A percentile compares a stretch with the other conserved stretches of the same genome.
Evolutionary conservation across 1,140 invertebrate genomes (phyloP).

Genomic region (Bombus superbus): DNA sequence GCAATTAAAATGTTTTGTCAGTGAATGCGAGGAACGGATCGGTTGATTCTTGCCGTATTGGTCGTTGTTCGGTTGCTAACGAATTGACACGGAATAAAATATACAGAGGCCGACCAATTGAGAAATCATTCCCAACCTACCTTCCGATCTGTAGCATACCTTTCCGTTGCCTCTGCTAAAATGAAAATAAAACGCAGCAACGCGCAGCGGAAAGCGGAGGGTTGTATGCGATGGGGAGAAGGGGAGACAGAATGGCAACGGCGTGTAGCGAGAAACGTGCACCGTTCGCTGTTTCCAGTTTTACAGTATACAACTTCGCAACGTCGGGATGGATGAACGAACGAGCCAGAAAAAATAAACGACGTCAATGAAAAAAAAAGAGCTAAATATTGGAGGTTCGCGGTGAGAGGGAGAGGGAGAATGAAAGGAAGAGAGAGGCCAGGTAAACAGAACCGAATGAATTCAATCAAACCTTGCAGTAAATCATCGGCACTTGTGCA

Average conservation of each 20-base stretch:
- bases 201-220: constrained; percentile 48
- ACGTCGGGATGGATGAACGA: constrained; percentile 59
- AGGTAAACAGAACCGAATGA: constrained; percentile 72
- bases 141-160: constrained; percentile 44
- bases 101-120: constrained; percentile 68
- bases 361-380: constrained; percentile 39
- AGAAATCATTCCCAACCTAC: constrained; percentile 69
- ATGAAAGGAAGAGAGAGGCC: constrained; percentile 15
- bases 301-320: constrained; percentile 66
- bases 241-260: constrained; percentile 21
- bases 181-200: constrained; percentile 69
- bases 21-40: neutral
- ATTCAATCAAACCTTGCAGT: constrained; percentile 79
- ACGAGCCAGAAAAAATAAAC: constrained; percentile 62
- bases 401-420: constrained; percentile 35
- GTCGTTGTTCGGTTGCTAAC: constrained; percentile 61
- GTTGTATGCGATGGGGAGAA: constrained; percentile 41
- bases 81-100: constrained; percentile 71
- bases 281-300: constrained; percentile 68
- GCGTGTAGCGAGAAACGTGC: constrained; percentile 59
- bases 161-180: constrained; percentile 61
- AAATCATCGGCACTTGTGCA: constrained; percentile 74
- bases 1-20: constrained; percentile 41
- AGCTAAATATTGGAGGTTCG: constrained; percentile 60
- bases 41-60: constrained; percentile 36